Percentiles rank a stretch among this genome's conserved stretches.
phyloP scores from a whole-genome alignment of 2,113 vertebrate genomes.

The Charadrius vociferus region DNA sequence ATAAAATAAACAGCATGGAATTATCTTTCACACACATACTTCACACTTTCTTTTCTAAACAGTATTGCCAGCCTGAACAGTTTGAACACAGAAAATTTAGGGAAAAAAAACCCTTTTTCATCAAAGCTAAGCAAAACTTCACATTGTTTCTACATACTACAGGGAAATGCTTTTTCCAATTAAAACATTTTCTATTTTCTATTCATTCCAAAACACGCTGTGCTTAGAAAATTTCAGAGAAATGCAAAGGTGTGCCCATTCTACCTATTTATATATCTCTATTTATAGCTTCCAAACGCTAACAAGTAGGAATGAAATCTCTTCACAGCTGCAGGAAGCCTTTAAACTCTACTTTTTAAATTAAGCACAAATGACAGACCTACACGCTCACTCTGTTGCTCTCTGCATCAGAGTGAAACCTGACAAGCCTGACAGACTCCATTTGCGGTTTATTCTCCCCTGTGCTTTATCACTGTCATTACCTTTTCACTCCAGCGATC shows the following conservation, averaged over 20 bases:
- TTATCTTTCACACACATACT: not conserved
- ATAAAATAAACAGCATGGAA: not conserved
- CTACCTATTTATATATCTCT: not conserved
- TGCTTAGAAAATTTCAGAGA: not conserved
- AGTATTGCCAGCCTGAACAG: not conserved
- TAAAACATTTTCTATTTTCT: not conserved
- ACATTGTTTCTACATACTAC: not conserved
- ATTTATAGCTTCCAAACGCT: not conserved
- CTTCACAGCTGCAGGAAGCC: not conserved
- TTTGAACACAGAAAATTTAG: not conserved
- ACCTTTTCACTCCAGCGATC: not conserved
- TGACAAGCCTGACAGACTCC: constrained; percentile 49
- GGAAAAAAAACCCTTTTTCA: not conserved
- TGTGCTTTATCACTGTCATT: not conserved
- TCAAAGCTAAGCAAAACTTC: not conserved
- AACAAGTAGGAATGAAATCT: not conserved
- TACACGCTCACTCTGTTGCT: not conserved
- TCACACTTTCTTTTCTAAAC: not conserved
- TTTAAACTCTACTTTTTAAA: not conserved
- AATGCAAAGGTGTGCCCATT: not conserved
- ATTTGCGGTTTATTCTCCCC: not conserved
- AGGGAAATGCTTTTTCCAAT: not conserved
- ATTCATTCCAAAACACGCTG: not conserved
- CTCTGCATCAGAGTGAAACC: not conserved
- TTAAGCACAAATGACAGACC: not conserved